Conservation (phyloP, 2,797 vertebrate species). For the Hipposideros larvatus region DNA sequence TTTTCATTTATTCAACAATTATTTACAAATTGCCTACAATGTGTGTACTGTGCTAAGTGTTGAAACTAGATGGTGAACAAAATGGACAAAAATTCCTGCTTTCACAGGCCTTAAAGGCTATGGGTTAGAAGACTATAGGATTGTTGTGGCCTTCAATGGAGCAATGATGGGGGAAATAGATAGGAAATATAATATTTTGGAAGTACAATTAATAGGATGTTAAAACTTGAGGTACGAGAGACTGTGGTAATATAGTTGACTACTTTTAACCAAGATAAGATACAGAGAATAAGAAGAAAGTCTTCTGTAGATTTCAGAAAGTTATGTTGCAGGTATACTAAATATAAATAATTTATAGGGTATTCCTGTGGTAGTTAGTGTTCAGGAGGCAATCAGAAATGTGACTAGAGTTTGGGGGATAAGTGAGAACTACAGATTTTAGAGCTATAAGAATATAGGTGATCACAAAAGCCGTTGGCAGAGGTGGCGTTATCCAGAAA, state of each 20-base stretch:
- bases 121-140: background rate
- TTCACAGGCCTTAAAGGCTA: background rate
- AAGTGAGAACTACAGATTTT: background rate
- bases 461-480: background rate
- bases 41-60: background rate
- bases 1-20: constrained; percentile 26
- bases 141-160: background rate
- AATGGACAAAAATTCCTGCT: background rate
- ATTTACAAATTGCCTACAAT: background rate
- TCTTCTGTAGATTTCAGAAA: background rate
- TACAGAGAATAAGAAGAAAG: background rate
- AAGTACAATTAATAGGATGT: background rate
- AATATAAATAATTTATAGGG: background rate
- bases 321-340: background rate
- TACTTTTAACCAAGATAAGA: background rate
- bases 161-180: background rate
- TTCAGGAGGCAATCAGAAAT: background rate
- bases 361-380: too few relatives aligned
- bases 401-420: background rate
- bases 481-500: background rate
- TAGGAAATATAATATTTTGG: background rate
- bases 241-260: background rate
- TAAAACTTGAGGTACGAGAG: background rate
- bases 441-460: background rate
- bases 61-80: background rate